phyloP scores from a whole-genome alignment of 2,797 vertebrate species.

The Galago senegalensis region DNA sequence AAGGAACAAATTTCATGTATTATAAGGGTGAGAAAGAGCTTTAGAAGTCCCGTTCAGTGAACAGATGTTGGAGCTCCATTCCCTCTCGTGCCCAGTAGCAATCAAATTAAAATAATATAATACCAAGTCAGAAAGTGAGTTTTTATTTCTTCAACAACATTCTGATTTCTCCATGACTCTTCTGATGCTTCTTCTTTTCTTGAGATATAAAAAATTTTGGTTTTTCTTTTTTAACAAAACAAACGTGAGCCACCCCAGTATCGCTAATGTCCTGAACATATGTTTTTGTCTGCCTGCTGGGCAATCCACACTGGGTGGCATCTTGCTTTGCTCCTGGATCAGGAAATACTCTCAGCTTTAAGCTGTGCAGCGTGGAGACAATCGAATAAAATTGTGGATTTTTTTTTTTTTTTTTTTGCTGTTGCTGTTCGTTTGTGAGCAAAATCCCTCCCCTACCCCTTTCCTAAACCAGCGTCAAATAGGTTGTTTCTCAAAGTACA shows the following conservation, averaged over 20 bases:
- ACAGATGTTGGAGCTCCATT: not conserved
- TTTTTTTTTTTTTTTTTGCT: not conserved
- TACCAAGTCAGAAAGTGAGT: constrained; percentile 1
- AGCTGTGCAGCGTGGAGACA: constrained; percentile 15
- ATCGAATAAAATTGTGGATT: constrained; percentile 37
- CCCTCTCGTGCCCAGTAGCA: not conserved
- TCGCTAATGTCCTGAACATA: not conserved
- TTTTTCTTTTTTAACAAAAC: constrained; percentile 40
- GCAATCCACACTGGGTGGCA: constrained; percentile 16
- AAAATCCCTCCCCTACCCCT: not conserved
- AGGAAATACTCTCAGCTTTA: constrained; percentile 50
- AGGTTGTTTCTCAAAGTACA: constrained; percentile 66
- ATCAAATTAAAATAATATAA: constrained; percentile 58
- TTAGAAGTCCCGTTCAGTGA: not conserved
- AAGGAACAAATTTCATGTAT: not conserved
- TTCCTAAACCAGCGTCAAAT: constrained; percentile 42
- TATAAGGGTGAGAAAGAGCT: not conserved
- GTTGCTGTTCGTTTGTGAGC: constrained; percentile 47
- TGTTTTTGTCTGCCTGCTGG: constrained; percentile 40
- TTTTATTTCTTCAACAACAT: not conserved
- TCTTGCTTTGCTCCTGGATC: constrained; percentile 64
- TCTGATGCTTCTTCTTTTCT: constrained; percentile 1
- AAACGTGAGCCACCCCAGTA: not conserved
- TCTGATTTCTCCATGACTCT: constrained; percentile 36
- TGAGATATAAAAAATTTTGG: not conserved